Evolutionary conservation across 2,113 vertebrate species (phyloP), one percentile per base, ranked within the genome.

Genomic region (Casuarius casuarius): DNA sequence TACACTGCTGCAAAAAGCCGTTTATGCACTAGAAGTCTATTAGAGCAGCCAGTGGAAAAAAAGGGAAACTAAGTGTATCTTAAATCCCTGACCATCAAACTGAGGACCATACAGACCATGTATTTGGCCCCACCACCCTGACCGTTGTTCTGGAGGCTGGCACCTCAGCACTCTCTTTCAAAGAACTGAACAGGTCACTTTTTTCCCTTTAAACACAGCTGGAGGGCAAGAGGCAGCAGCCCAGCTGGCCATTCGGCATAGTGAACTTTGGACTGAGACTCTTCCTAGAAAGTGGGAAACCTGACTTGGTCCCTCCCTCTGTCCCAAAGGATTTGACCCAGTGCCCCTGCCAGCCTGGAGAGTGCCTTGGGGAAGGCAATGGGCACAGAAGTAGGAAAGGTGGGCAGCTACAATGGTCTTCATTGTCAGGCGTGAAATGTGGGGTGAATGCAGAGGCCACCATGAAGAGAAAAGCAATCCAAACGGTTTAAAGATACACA

Each of bases 311-410:
- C 17, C 35, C 28, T 87, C 78, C 3, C 5, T 4, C 1, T 1
- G 33, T 75, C 35, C 76, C 48, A 84, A 0, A 4, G 54, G 40
- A 70, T 33, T 33, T 5, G 7, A 44, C 66, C 14, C 42, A 2
- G 1, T 35, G 51, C 2, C 56, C 22, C 10, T 2, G 3, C 10
- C 5, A 2, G 17, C 20, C 35, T 66, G 54, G 9, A 29, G 10
- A 84, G 19, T 20, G 14, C 40, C 59, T 91, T 62, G 46, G 21
- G 35, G 25, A 70, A 48, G 16, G 73, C 42, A 22, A 31, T 61
- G 38, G 44, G n/a, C n/a, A 73, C 0, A 0, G 29, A 83, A 29
- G 9, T 49, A 58, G 59, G 61, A 87, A 87, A 68, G 28, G 18
- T 66, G 66, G 16, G n/a, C 42, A 59, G 40, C 40, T 54, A 31